Evolutionary conservation across 2,113 vertebrate genomes (phyloP), one percentile per base, ranked within the genome.

Genomic region (Brachyhypopomus gauderio): DNA sequence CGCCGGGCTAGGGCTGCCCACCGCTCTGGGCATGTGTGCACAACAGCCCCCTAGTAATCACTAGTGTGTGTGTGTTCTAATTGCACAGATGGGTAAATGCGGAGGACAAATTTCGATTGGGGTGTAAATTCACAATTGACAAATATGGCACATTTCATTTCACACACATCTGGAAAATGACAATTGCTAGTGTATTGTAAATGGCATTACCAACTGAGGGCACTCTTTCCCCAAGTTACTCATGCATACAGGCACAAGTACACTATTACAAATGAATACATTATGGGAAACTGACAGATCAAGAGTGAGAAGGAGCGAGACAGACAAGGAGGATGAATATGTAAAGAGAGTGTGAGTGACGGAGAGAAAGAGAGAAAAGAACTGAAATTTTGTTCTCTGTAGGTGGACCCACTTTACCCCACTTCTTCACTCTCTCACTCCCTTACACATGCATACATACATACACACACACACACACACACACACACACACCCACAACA

Each of bases 341-440:
- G 30, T 3, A 30, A 11, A 52, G 45, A 14, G 45, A 52, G 12
- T 12, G 59, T 14, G 25, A 30, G 62, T 25, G 23, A 30, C 22
- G 3, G 62, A 30, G 60, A 63, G 8, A 64, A 22, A 64, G 14
- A 4, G 2, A 17, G 25, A 34, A 11, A 59, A 25, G 34, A 90
- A 89, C 85, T 71, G 84, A 84, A 85, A 85, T 87, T 78, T 22
- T 59, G 83, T 80, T 85, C 81, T 80, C 86, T 83, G 72, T 75
- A 72, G 77, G 83, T 86, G 82, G 45, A 80, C 34, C 19, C 64
- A 20, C 27, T 19, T 67, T 16, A 67, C 6, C 41, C 41, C 41
- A 45, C 9, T 45, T 11, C 41, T 45, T 6, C 41, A 45, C 41
- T 45, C 41, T 45, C 41, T 45, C 41, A 1, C 41, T 45, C 45